Evolutionary conservation across 2,113 vertebrate species (phyloP).

Genomic region (Nymphicus hollandicus): DNA sequence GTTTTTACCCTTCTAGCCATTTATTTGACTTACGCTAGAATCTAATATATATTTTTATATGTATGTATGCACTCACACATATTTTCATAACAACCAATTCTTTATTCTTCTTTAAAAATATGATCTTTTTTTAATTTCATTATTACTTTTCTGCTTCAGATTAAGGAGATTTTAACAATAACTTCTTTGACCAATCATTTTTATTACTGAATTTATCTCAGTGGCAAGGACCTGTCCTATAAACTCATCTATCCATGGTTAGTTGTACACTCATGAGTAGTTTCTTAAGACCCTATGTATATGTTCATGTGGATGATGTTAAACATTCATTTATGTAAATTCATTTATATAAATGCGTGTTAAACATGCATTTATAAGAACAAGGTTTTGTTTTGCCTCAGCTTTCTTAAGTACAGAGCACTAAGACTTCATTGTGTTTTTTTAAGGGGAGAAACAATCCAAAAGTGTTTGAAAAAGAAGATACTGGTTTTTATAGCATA

Average conservation of each 20-base stretch:
- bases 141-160: neutral
- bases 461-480: slow-evolving; percentile 27
- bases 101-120: neutral
- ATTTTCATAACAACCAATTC: neutral
- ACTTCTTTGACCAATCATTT: neutral
- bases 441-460: slow-evolving; percentile 31
- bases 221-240: neutral
- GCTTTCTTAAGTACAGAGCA: neutral
- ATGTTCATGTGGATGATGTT: neutral
- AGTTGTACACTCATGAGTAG: neutral
- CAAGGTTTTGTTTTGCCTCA: neutral
- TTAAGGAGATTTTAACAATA: neutral
- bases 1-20: neutral
- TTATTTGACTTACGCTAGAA: neutral
- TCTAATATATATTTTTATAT: neutral
- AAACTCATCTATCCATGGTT: neutral
- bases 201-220: neutral
- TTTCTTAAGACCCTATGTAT: neutral
- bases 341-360: too few species aligned
- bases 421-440: slow-evolving; percentile 10
- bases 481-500: slow-evolving; percentile 11
- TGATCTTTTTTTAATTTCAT: neutral
- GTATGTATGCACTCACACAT: neutral
- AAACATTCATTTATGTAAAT: neutral
- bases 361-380: neutral